These are phyloP conservation scores for Dolomedes plantarius DNA, from an alignment of 2,888 invertebrate species.

Conservation along the genomic window DNA sequence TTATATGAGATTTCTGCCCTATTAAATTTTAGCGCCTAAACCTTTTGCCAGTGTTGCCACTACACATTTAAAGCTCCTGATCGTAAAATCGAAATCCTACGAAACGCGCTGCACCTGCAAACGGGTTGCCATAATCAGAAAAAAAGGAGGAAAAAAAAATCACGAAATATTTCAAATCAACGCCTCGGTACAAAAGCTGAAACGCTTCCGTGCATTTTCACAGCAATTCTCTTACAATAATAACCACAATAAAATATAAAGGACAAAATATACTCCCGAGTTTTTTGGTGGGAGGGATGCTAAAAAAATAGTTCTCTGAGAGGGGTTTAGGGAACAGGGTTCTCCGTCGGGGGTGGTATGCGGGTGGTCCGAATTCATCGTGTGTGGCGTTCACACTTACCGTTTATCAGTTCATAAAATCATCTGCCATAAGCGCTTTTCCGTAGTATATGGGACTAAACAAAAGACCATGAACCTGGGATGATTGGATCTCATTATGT, in stretches of 20 bases:
- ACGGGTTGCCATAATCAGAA: conserved; percentile 4
- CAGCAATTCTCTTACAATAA: background rate
- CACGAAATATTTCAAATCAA: background rate
- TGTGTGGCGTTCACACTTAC: conserved; percentile 49
- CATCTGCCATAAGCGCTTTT: conserved; percentile 14
- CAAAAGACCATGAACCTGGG: background rate
- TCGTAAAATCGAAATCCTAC: no score
- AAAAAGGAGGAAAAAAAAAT: background rate
- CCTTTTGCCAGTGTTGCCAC: no score
- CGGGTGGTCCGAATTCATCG: conserved; percentile 58
- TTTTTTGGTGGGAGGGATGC: background rate
- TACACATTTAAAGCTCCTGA: no score
- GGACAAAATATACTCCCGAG: background rate
- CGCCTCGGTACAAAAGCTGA: background rate
- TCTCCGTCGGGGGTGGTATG: conserved; percentile 53
- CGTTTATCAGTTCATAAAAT: conserved; percentile 55
- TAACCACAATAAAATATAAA: background rate
- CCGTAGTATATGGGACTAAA: background rate
- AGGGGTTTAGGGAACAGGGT: background rate
- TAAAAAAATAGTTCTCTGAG: background rate
- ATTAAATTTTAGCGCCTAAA: no score
- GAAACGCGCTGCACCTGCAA: background rate
- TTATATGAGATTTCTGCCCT: no score
- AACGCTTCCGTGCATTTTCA: background rate
- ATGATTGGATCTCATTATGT: conserved; percentile 10